These are phyloP conservation scores for Haliclona indistincta DNA, from an alignment of 37 sponge, comb jelly and placozoan genomes.

Conservation along the genomic window DNA sequence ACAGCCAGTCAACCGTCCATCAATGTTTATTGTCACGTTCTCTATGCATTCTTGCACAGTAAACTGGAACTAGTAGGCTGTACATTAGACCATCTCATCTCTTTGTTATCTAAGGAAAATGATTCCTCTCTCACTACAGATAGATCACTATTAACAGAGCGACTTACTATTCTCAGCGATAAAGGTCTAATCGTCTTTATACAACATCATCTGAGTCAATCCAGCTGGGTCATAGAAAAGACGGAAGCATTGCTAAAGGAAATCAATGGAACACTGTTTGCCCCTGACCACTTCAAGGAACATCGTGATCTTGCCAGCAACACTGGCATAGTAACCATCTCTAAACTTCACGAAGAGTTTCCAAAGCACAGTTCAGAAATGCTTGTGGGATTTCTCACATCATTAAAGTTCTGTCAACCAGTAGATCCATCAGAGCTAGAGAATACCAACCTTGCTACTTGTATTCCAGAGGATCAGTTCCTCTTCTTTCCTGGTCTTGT, in stretches of 20 bases:
- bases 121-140: neutral
- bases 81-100: too few species aligned
- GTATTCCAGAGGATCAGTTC: neutral
- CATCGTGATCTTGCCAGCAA: neutral
- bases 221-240: constrained; percentile 11
- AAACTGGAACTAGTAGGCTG: too few species aligned
- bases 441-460: neutral
- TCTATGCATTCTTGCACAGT: neutral
- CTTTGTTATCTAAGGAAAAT: neutral
- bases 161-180: constrained; percentile 5
- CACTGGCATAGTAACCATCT: constrained; percentile 5
- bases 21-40: neutral
- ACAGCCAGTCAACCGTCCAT: neutral
- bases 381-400: constrained; percentile 1
- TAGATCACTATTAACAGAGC: neutral
- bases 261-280: constrained; percentile 1
- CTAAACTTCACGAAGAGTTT: neutral
- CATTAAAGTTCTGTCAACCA: constrained; percentile 9
- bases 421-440: neutral
- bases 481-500: neutral
- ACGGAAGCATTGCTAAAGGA: neutral
- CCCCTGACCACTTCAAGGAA: neutral
- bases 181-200: constrained; percentile 16
- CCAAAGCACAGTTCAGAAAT: neutral
- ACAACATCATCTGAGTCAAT: neutral